Percentiles rank a stretch among this genome's conserved stretches.
phyloP scores from a whole-genome alignment of 2,888 invertebrate species.

The Merodon equestris region DNA sequence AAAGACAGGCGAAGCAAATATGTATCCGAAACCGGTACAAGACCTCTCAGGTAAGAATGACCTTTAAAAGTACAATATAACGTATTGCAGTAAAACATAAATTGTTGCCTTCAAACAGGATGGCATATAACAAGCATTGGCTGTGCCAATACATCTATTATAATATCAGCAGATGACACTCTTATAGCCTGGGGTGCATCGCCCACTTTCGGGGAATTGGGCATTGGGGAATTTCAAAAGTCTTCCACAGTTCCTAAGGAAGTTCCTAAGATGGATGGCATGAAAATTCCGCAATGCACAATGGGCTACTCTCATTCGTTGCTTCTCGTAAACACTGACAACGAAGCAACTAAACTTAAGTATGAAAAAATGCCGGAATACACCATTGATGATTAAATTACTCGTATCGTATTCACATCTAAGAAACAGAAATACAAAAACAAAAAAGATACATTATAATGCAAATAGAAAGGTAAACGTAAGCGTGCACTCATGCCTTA shows the following conservation, averaged over 20 bases:
- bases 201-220: constrained; percentile 95
- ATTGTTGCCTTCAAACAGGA: constrained; percentile 79
- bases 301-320: constrained; percentile 94
- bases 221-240: constrained; percentile 92
- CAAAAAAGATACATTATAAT: constrained; percentile 23
- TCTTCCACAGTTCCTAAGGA: constrained; percentile 93
- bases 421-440: constrained; percentile 14
- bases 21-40: constrained; percentile 97
- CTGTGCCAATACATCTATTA: constrained; percentile 89
- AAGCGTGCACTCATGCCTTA: constrained; percentile 15
- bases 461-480: too few species aligned
- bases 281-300: constrained; percentile 87
- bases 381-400: constrained; percentile 77
- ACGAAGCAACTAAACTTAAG: constrained; percentile 81
- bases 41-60: constrained; percentile 85
- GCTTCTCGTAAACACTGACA: constrained; percentile 81
- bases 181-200: constrained; percentile 96
- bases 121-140: constrained; percentile 94
- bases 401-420: constrained; percentile 26
- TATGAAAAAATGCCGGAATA: constrained; percentile 80
- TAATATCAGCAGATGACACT: constrained; percentile 93
- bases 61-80: too few species aligned
- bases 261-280: constrained; percentile 86
- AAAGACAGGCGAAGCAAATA: constrained; percentile 95
- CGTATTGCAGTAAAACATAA: too few species aligned